Evolutionary conservation across 2,888 invertebrate genomes (phyloP).

Genomic region (Girardia tigrina): DNA sequence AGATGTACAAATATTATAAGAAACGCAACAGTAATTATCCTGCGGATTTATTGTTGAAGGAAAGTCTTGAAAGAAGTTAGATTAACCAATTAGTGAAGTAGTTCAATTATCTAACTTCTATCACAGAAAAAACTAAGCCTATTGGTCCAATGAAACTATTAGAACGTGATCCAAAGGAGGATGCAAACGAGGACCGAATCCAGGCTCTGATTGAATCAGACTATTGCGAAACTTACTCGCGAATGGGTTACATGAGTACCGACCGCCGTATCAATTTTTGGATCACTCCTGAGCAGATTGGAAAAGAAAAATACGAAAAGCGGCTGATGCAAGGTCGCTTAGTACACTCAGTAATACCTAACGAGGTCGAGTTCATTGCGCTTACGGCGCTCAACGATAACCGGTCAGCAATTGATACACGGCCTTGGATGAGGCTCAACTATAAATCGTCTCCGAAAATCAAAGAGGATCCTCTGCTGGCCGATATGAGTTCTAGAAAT

Average conservation of each 20-base stretch:
- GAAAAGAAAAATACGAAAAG: background rate
- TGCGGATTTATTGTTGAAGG: background rate
- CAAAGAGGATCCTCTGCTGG: background rate
- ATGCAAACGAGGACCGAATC: background rate
- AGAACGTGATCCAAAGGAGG: background rate
- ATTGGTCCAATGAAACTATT: background rate
- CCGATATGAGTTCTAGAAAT: background rate
- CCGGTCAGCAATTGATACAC: background rate
- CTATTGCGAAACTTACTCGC: background rate
- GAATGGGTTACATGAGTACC: background rate
- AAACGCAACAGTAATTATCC: slow-evolving; percentile 17
- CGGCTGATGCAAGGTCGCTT: slow-evolving; percentile 2
- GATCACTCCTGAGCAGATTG: background rate
- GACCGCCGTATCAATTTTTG: background rate
- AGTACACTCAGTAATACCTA: background rate
- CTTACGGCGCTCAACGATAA: background rate
- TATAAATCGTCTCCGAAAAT: background rate
- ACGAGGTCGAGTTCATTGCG: background rate
- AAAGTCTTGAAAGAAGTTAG: background rate
- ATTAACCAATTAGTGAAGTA: background rate
- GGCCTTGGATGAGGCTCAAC: background rate
- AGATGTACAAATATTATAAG: slow-evolving; percentile 19
- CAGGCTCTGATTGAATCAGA: background rate
- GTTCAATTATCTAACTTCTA: background rate
- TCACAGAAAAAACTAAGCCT: background rate